These are phyloP conservation scores for Sitobion miscanthi DNA, from an alignment of 1,140 invertebrate species.

Conservation along the genomic window DNA sequence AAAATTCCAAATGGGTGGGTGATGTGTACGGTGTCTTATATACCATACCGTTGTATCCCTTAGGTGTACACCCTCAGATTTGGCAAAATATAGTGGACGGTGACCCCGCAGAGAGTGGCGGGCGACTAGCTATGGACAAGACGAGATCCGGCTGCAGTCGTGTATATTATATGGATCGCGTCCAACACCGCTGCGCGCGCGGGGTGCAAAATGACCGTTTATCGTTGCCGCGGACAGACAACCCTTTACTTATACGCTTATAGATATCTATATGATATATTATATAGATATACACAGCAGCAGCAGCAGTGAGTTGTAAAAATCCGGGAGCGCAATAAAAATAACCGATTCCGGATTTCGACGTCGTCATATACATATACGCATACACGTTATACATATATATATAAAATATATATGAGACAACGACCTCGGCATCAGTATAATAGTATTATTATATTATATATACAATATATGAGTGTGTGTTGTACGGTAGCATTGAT, in stretches of 20 bases:
- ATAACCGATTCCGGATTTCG: slow-evolving; percentile 28
- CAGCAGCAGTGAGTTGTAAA: not conserved
- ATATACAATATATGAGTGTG: not conserved
- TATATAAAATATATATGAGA: not conserved
- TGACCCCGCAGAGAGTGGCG: not conserved
- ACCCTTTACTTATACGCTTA: not conserved
- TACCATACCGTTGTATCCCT: not conserved
- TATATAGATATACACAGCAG: not conserved
- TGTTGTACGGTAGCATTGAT: not conserved
- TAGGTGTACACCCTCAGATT: not conserved
- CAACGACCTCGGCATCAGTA: slow-evolving; percentile 17
- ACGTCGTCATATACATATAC: not conserved
- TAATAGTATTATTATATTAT: slow-evolving; percentile 16
- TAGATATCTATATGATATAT: not conserved
- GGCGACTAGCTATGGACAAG: not conserved
- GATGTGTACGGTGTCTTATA: not conserved
- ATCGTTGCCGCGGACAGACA: not conserved
- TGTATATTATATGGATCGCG: not conserved
- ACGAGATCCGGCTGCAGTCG: not conserved
- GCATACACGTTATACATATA: not conserved
- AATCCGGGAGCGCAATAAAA: slow-evolving; percentile 22
- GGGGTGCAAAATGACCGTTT: slow-evolving; percentile 3
- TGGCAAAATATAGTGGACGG: not conserved
- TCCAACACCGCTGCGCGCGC: not conserved
- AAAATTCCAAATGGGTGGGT: not conserved